These are phyloP conservation scores for Cyclargus thomasi DNA, from an alignment of 1,140 invertebrate genomes.

Conservation along the genomic window DNA sequence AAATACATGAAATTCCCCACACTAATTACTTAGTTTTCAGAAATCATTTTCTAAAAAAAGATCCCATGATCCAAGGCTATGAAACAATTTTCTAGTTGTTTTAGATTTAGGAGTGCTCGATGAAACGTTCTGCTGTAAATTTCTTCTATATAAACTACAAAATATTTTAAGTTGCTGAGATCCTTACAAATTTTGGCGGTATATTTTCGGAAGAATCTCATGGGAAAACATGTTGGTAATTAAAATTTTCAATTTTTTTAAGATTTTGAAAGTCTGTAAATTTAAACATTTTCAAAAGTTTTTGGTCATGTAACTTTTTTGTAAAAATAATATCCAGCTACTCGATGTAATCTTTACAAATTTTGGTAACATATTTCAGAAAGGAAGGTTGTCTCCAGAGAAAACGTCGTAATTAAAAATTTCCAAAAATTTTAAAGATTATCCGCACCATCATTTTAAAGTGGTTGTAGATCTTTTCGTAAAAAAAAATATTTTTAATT, in stretches of 20 bases:
- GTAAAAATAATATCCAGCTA: not conserved
- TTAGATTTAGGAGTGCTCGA: not conserved
- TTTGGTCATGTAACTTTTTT: not conserved
- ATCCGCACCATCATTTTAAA: too few relatives aligned
- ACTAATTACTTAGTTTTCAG: too few relatives aligned
- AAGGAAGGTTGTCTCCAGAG: not conserved
- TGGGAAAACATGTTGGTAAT: not conserved
- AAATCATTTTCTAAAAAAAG: too few relatives aligned
- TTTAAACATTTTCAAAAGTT: not conserved
- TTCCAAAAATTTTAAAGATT: not conserved
- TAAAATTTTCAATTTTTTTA: not conserved
- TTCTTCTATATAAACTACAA: too few relatives aligned
- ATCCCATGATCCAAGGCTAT: too few relatives aligned
- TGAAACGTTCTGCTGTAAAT: too few relatives aligned
- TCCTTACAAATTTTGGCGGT: not conserved
- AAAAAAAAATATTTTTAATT: too few relatives aligned
- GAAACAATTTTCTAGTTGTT: too few relatives aligned
- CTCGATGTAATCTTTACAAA: too few relatives aligned
- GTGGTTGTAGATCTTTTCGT: too few relatives aligned
- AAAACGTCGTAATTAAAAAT: not conserved
- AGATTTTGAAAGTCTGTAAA: not conserved
- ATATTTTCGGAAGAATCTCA: not conserved
- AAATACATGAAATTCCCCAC: too few relatives aligned
- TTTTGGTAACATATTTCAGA: too few relatives aligned
- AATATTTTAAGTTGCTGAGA: not conserved